phyloP scores from a whole-genome alignment of 2,888 invertebrate genomes.

The Scaptomyza flava region DNA sequence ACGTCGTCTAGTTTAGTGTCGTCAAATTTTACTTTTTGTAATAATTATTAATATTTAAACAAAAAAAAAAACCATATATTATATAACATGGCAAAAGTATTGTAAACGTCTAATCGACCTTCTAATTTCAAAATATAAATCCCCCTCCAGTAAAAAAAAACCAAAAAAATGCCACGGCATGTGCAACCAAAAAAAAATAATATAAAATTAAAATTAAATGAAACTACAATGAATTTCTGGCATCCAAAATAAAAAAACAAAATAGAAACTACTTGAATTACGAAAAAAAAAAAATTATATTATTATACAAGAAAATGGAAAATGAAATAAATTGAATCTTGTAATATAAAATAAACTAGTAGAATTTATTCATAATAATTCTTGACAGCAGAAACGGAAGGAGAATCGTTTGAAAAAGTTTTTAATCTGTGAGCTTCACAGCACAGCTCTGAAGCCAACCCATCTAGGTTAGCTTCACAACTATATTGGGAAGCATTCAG shows the following conservation, averaged over 20 bases:
- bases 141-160: slow-evolving; percentile 13
- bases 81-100: slow-evolving; percentile 66
- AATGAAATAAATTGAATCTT: slow-evolving; percentile 83
- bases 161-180: slow-evolving; percentile 58
- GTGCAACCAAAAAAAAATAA: slow-evolving; percentile 63
- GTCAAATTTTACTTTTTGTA: slow-evolving; percentile 83
- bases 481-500: slow-evolving; percentile 18
- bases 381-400: neutral
- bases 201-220: slow-evolving; percentile 39
- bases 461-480: slow-evolving; percentile 17
- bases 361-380: neutral
- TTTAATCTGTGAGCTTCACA: neutral
- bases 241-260: slow-evolving; percentile 65
- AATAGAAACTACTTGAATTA: slow-evolving; percentile 73
- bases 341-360: slow-evolving; percentile 80
- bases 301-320: slow-evolving; percentile 82
- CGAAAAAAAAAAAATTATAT: slow-evolving; percentile 73
- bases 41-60: slow-evolving; percentile 80
- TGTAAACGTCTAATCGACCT: slow-evolving; percentile 69
- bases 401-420: too few species aligned
- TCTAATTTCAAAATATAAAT: slow-evolving; percentile 61
- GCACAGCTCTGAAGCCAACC: slow-evolving; percentile 24
- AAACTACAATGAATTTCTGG: slow-evolving; percentile 68
- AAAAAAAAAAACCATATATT: slow-evolving; percentile 59
- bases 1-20: slow-evolving; percentile 83